Percentiles rank a stretch among this genome's conserved stretches.
Conservation (phyloP, 2,797 vertebrate species). For the Protosalanx chinensis region DNA sequence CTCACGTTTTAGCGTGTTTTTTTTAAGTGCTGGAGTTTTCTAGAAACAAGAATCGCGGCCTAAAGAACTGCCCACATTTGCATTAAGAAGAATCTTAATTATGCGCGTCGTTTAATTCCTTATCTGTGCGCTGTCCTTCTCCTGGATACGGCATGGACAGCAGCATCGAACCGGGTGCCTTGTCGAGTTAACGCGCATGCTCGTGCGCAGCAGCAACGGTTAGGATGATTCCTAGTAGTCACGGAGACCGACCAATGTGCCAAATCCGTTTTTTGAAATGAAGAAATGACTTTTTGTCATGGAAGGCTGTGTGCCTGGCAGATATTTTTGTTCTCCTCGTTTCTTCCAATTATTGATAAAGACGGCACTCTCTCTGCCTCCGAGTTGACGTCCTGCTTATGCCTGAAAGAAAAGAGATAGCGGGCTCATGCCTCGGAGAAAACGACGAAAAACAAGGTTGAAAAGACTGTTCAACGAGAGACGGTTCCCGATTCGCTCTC, state of each 20-base stretch:
- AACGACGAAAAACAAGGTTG: constrained; percentile 5
- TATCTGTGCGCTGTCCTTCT: too few species aligned
- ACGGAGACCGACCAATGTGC: constrained; percentile 68
- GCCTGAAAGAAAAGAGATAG: background rate
- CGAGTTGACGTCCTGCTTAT: background rate
- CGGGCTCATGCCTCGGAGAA: constrained; percentile 10
- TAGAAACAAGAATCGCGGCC: background rate
- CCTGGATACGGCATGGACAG: background rate
- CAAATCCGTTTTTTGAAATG: constrained; percentile 60
- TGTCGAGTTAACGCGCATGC: background rate
- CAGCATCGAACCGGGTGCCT: background rate
- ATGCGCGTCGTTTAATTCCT: too few species aligned
- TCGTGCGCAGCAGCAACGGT: background rate
- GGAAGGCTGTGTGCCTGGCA: constrained; percentile 36
- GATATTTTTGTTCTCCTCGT: constrained; percentile 12
- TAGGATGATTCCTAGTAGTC: constrained; percentile 54
- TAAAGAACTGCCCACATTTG: background rate
- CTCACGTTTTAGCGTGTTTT: background rate
- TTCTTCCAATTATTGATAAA: constrained; percentile 39
- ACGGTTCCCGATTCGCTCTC: constrained; percentile 19
- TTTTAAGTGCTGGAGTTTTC: background rate
- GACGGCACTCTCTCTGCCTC: constrained; percentile 14
- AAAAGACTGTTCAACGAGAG: constrained; percentile 44
- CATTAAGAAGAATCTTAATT: background rate
- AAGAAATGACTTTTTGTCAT: constrained; percentile 38